Base-by-base conservation (phyloP, 1,140 invertebrate genomes). In the Stegodyphus mimosarum region DNA sequence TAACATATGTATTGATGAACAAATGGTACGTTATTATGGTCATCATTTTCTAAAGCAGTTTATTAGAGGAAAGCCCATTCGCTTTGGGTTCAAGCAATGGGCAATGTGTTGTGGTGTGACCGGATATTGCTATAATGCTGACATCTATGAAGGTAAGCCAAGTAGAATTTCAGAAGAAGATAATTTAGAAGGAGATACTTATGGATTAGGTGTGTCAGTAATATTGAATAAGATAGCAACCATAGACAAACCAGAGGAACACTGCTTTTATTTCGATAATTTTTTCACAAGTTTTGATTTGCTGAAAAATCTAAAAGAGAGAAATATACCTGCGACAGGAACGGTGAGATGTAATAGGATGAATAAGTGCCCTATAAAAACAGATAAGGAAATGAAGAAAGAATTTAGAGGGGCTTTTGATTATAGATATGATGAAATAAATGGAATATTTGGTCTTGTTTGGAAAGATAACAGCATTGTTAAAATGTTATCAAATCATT, bases 21-120 rank as follows among this genome's bases (percentile, higher is more conserved):
- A 73, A 73, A 73, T 73, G 71, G 71, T 73, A 73, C 51, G 71
- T 73, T 73, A 73, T 73, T 73, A 73, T 73, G 71, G 71, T 73
- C 71, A 73, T 73, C 71, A 73, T 73, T 73, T 73, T 73, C 71
- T 73, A 73, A 73, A 73, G 71, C 71, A 73, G 71, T 73, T 73
- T 73, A 73, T 73, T 73, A 73, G n/a, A n/a, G n/a, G 64, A 67
- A 67, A 67, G 64, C 64, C 64, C 64, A 67, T 67, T 67, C 64
- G 64, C 64, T 67, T 67, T 67, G 13, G 64, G 64, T 67, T 67
- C 64, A 67, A 67, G 64, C 64, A 67, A 67, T 67, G 64, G 64
- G 64, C 64, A 67, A 67, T 67, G 64, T 67, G 64, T 67, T 67
- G 64, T 67, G 64, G 64, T 67, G 64, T 67, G 64, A 67, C 64